A percentile compares a stretch with the other conserved stretches of the same genome.
These are phyloP conservation scores for Ornithoptera alexandrae DNA, from an alignment of 2,888 invertebrate species.

Conservation along the genomic window DNA sequence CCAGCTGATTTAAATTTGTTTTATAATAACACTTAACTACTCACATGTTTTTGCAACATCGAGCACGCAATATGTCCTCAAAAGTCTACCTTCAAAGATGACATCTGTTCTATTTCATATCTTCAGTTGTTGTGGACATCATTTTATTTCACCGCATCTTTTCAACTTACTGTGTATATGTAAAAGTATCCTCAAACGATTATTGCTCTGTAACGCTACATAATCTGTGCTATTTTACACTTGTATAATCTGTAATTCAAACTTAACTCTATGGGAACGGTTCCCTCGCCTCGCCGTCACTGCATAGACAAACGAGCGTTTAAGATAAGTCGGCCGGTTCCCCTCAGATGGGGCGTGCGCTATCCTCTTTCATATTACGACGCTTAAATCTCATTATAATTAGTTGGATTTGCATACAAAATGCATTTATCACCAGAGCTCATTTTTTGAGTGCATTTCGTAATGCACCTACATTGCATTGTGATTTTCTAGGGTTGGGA, in stretches of 20 bases:
- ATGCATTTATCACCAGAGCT: constrained; percentile 65
- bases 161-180: no score
- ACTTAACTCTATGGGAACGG: constrained; percentile 26
- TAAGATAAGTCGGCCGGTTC: constrained; percentile 36
- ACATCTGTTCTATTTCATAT: no score
- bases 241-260: constrained; percentile 15
- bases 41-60: no score
- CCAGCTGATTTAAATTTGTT: no score
- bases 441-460: constrained; percentile 54
- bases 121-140: no score
- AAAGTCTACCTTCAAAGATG: no score
- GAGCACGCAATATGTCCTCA: no score
- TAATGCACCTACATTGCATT: constrained; percentile 43
- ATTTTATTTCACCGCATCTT: no score
- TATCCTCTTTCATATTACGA: constrained; percentile 38
- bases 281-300: constrained; percentile 17
- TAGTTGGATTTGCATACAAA: constrained; percentile 71
- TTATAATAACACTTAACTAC: no score
- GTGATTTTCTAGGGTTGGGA: constrained; percentile 41
- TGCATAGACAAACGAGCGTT: constrained; percentile 24
- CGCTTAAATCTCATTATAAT: constrained; percentile 72
- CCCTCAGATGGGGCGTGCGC: constrained; percentile 34
- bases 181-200: not conserved
- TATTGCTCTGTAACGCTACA: not conserved
- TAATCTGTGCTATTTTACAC: not conserved